phyloP scores from a whole-genome alignment of 2,113 vertebrate species.

The Proteles cristata region DNA sequence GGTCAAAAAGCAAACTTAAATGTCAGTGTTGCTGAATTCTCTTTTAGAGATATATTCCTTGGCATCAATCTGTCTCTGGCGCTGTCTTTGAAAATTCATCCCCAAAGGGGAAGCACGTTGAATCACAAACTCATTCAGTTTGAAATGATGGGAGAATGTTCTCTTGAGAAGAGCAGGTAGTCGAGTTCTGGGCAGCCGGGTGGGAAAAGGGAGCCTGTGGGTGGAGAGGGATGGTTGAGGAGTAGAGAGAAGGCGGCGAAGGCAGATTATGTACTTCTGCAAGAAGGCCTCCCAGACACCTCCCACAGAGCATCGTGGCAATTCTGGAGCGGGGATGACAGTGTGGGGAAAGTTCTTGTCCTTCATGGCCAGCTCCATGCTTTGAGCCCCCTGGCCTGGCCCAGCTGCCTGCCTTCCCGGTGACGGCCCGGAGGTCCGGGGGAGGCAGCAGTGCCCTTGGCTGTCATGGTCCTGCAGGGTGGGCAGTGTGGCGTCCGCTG shows the following conservation, averaged over 20 bases:
- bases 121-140: background rate
- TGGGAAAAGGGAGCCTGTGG: background rate
- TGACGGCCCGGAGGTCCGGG: no score
- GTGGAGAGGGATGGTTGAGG: background rate
- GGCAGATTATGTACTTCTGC: background rate
- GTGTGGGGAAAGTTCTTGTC: accelerated
- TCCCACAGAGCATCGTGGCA: accelerated
- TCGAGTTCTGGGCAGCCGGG: background rate
- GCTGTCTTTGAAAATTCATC: background rate
- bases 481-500: background rate
- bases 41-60: background rate
- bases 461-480: background rate
- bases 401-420: background rate
- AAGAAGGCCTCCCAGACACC: background rate
- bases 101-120: background rate
- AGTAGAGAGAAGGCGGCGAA: background rate
- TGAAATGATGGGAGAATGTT: background rate
- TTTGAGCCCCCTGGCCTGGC: background rate
- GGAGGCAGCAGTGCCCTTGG: background rate
- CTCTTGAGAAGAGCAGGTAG: background rate
- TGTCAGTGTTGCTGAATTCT: background rate
- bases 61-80: background rate
- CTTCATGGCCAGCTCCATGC: background rate
- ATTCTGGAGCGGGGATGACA: background rate
- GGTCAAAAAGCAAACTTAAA: background rate